phyloP scores from a whole-genome alignment of 2,888 invertebrate species.

The Tetropium fuscum region DNA sequence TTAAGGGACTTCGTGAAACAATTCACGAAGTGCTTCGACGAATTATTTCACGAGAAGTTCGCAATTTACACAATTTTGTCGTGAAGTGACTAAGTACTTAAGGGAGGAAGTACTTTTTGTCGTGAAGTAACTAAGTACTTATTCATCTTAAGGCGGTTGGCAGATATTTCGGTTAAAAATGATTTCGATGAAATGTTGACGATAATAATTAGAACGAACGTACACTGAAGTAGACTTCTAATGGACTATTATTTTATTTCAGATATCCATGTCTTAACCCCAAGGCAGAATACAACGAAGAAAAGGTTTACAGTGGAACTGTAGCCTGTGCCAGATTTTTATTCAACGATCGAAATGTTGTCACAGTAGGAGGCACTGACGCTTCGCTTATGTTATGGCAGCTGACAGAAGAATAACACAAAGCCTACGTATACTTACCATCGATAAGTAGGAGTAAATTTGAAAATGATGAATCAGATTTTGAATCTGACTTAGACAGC shows the following conservation, averaged over 20 bases:
- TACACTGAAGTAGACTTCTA: too few species aligned
- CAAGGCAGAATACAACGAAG: slow-evolving; percentile 89
- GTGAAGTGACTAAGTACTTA: too few species aligned
- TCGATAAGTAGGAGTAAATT: slow-evolving; percentile 32
- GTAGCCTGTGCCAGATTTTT: slow-evolving; percentile 85
- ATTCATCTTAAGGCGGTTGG: too few species aligned
- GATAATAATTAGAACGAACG: too few species aligned
- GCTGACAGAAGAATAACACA: slow-evolving; percentile 80
- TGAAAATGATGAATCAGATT: slow-evolving; percentile 48
- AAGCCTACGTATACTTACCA: slow-evolving; percentile 49
- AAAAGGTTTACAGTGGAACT: slow-evolving; percentile 88
- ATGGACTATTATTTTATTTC: background rate
- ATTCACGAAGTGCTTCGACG: too few species aligned
- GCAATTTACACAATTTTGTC: too few species aligned
- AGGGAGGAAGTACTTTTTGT: too few species aligned
- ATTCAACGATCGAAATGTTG: slow-evolving; percentile 86
- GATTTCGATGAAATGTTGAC: too few species aligned
- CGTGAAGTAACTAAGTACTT: too few species aligned
- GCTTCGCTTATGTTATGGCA: slow-evolving; percentile 94
- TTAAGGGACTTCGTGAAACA: too few species aligned
- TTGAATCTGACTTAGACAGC: slow-evolving; percentile 58
- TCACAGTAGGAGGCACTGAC: slow-evolving; percentile 89
- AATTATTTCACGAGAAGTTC: too few species aligned
- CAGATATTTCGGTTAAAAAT: too few species aligned
- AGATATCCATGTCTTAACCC: slow-evolving; percentile 89